Evolutionary conservation across 2,113 vertebrate genomes (phyloP).

Genomic region (Scolopax mira): DNA sequence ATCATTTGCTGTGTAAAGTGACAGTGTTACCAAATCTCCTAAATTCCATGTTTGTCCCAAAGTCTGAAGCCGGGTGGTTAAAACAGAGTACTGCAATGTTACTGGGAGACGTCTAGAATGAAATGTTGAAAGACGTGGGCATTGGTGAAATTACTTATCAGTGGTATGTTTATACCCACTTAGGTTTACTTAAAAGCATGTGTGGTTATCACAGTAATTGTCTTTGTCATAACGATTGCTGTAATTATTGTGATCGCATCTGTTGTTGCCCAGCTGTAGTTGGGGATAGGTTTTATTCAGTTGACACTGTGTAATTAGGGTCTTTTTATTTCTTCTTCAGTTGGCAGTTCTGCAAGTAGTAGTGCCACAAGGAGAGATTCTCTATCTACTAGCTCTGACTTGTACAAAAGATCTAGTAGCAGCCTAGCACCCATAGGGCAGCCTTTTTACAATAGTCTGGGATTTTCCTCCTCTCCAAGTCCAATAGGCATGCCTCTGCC

Average conservation of each 20-base stretch:
- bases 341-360: constrained; percentile 94
- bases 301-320: constrained; percentile 84
- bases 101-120: constrained; percentile 59
- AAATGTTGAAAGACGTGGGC: constrained; percentile 65
- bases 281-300: constrained; percentile 82
- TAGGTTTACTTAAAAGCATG: constrained; percentile 73
- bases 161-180: constrained; percentile 76
- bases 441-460: constrained; percentile 97
- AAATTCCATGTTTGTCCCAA: constrained; percentile 18
- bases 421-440: constrained; percentile 96
- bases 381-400: constrained; percentile 92
- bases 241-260: constrained; percentile 80
- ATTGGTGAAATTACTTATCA: constrained; percentile 59
- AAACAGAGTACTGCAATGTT: constrained; percentile 53
- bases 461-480: constrained; percentile 97
- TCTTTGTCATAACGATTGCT: constrained; percentile 76
- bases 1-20: background rate
- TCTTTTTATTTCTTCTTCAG: constrained; percentile 81
- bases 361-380: constrained; percentile 95
- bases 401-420: constrained; percentile 96
- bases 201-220: constrained; percentile 81
- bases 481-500: constrained; percentile 93
- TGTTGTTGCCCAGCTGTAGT: constrained; percentile 81
- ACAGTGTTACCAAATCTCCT: background rate
- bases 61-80: constrained; percentile 64